phyloP scores from a whole-genome alignment of 2,888 invertebrate genomes.

The Agrochola circellaris region DNA sequence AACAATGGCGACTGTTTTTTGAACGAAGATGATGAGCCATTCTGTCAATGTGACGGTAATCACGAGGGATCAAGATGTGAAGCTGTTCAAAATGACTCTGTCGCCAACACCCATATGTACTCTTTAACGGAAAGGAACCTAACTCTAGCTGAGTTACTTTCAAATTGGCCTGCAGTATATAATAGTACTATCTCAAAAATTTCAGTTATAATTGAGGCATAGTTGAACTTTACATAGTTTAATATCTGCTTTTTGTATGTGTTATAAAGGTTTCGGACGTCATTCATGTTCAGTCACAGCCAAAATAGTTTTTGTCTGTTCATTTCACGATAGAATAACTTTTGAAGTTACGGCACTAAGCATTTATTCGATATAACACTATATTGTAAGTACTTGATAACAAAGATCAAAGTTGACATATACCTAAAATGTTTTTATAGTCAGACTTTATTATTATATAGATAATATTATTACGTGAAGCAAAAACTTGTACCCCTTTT shows the following conservation, averaged over 20 bases:
- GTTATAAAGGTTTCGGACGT: background rate
- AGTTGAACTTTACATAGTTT: background rate
- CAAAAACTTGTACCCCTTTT: too few species aligned
- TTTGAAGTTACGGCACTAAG: too few species aligned
- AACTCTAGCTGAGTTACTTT: background rate
- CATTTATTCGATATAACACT: too few species aligned
- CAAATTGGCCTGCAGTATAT: too few species aligned
- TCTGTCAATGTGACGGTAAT: constrained; percentile 88
- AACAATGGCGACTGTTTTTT: constrained; percentile 91
- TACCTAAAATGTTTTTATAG: background rate
- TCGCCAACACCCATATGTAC: background rate
- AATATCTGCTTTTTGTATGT: background rate
- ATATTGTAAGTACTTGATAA: too few species aligned
- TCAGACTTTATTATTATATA: too few species aligned
- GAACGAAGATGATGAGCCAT: constrained; percentile 75
- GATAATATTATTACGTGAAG: too few species aligned
- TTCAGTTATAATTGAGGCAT: background rate
- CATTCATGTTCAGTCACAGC: background rate
- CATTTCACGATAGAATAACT: background rate
- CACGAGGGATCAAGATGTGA: constrained; percentile 91
- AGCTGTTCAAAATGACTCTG: constrained; percentile 54
- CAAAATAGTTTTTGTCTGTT: background rate
- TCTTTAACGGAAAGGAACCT: background rate
- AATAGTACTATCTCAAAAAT: background rate
- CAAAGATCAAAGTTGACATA: too few species aligned